phyloP scores from a whole-genome alignment of 2,797 vertebrate species.

The Poeciliopsis paucimaculata region DNA sequence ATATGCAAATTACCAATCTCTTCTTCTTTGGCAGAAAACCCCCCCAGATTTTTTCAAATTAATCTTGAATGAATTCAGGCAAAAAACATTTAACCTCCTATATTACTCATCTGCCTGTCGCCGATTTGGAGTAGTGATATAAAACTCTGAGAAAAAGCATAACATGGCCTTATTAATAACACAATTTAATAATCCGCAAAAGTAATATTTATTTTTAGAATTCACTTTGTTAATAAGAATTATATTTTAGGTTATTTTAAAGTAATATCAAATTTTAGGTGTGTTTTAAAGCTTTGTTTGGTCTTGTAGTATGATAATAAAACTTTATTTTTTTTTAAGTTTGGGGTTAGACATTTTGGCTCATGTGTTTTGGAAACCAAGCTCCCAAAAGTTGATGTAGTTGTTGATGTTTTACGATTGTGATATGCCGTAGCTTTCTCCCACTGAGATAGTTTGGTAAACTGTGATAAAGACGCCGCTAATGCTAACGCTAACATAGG shows the following conservation, averaged over 20 bases:
- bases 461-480: slow-evolving; percentile 37
- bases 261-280: neutral
- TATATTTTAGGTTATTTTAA: neutral
- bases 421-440: slow-evolving; percentile 13
- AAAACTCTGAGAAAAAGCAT: neutral
- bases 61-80: neutral
- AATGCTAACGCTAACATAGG: slow-evolving; percentile 28
- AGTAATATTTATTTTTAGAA: neutral
- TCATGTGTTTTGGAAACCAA: slow-evolving; percentile 2
- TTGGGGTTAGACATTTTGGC: neutral
- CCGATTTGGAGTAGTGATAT: neutral
- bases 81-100: neutral
- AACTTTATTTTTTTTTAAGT: neutral
- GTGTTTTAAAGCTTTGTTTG: neutral
- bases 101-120: neutral
- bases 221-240: neutral
- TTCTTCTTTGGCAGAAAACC: neutral
- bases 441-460: slow-evolving; percentile 2
- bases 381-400: slow-evolving; percentile 32
- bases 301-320: neutral
- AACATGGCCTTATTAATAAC: neutral
- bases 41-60: neutral
- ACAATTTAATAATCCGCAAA: neutral
- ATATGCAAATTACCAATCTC: too few species aligned
- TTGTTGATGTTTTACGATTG: slow-evolving; percentile 8